Evolutionary conservation across 1,140 invertebrate species (phyloP).

Genomic region (Drosophila obscura): DNA sequence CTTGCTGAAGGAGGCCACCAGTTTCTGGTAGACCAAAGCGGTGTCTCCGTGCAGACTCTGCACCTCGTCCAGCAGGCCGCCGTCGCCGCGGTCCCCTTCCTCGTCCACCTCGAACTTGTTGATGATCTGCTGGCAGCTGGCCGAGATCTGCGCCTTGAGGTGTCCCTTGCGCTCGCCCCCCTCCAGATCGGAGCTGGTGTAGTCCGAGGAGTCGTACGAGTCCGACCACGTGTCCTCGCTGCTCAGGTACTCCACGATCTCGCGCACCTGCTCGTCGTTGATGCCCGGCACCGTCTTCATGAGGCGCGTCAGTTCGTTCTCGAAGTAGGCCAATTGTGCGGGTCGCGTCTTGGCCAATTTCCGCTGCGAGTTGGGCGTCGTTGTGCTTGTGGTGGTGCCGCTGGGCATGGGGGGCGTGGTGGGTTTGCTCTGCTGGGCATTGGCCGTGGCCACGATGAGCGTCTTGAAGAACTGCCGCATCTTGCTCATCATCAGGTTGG

Average conservation of each 20-base stretch:
- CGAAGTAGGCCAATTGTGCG: constrained; percentile 93
- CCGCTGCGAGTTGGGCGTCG: constrained; percentile 85
- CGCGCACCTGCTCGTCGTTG: constrained; percentile 93
- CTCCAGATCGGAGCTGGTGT: constrained; percentile 94
- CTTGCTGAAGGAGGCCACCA: constrained; percentile 91
- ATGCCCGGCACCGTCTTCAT: constrained; percentile 97
- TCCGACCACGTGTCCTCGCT: constrained; percentile 97
- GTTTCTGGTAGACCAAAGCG: constrained; percentile 92
- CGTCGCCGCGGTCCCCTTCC: constrained; percentile 86
- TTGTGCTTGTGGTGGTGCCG: constrained; percentile 38
- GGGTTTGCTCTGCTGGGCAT: constrained; percentile 84
- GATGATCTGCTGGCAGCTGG: constrained; percentile 94
- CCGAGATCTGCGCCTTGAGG: constrained; percentile 92
- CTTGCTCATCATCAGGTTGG: constrained; percentile 97
- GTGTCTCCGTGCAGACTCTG: constrained; percentile 88
- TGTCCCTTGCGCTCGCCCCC: constrained; percentile 88
- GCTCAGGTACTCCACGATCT: constrained; percentile 95
- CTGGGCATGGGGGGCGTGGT: constrained; percentile 84
- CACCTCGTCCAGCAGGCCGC: constrained; percentile 85
- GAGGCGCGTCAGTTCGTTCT: constrained; percentile 93
- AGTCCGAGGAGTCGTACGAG: constrained; percentile 95
- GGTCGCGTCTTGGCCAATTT: constrained; percentile 85
- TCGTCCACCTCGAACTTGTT: constrained; percentile 89
- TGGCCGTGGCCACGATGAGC: constrained; percentile 89
- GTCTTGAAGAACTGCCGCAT: constrained; percentile 96